These are phyloP conservation scores for Propithecus deckenii DNA, from an alignment of 2,797 vertebrate genomes.

Conservation along the genomic window DNA sequence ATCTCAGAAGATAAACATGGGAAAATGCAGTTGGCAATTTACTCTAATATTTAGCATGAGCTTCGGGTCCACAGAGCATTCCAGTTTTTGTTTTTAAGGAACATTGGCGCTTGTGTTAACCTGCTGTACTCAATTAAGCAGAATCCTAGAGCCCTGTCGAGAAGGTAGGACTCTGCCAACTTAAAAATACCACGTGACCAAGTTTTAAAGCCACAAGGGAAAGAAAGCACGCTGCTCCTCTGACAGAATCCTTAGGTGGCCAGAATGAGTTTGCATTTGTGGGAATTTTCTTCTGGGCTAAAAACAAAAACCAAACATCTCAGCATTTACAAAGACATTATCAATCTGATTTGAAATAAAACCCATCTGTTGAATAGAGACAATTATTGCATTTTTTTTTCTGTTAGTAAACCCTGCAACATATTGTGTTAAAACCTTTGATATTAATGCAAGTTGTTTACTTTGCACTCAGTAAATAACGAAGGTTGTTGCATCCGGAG, in stretches of 20 bases:
- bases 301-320: constrained; percentile 49
- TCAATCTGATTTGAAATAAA: constrained; percentile 50
- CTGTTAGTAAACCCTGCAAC: neutral
- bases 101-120: constrained; percentile 58
- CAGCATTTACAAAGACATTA: constrained; percentile 17
- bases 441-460: constrained; percentile 32
- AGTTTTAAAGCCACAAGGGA: constrained; percentile 68
- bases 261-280: constrained; percentile 61
- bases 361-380: neutral
- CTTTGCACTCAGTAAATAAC: constrained; percentile 35
- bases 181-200: constrained; percentile 61
- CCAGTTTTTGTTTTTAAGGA: constrained; percentile 53
- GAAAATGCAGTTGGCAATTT: constrained; percentile 60
- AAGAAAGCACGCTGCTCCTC: constrained; percentile 40
- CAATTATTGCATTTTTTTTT: neutral
- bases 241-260: constrained; percentile 34
- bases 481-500: neutral
- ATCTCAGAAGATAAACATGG: constrained; percentile 77
- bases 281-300: constrained; percentile 54
- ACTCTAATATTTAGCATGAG: constrained; percentile 64
- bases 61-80: constrained; percentile 44
- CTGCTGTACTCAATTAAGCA: constrained; percentile 66
- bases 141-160: constrained; percentile 36
- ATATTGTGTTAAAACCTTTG: neutral
- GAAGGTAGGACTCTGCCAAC: constrained; percentile 46